Conservation (phyloP, 1,140 invertebrate species). For the Globodera ellingtonae region DNA sequence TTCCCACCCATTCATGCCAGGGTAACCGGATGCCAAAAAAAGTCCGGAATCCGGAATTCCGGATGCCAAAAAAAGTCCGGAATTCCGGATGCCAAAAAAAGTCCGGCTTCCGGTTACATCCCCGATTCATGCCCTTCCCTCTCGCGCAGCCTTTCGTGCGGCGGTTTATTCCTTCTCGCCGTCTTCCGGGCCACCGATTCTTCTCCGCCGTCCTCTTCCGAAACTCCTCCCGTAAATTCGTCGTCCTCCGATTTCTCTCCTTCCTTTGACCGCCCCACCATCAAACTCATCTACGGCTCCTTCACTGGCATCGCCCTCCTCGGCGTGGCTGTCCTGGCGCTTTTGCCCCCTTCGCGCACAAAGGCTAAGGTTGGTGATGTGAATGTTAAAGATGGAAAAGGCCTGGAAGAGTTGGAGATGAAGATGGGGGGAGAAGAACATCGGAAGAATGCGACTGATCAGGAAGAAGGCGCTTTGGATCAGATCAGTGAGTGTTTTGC, state of each 20-base stretch:
- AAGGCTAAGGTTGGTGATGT: not conserved
- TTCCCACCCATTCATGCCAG: too few relatives aligned
- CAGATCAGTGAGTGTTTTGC: conserved; percentile 3
- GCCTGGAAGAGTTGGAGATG: not conserved
- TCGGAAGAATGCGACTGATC: not conserved
- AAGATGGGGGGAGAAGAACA: not conserved
- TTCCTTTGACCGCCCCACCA: conserved; percentile 12
- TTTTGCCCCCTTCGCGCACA: conserved; percentile 14
- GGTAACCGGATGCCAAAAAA: too few relatives aligned
- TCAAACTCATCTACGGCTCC: conserved; percentile 26
- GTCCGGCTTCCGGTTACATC: too few relatives aligned
- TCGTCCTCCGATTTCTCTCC: not conserved
- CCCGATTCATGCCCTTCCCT: not conserved
- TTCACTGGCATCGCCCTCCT: conserved; percentile 33
- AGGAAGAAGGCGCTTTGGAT: not conserved
- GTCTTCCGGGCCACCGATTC: not conserved
- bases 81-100: too few relatives aligned
- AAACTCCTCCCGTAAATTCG: not conserved
- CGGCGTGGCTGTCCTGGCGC: conserved; percentile 23
- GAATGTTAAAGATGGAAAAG: not conserved
- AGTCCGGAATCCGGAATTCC: too few relatives aligned
- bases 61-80: too few relatives aligned
- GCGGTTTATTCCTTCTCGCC: conserved; percentile 18
- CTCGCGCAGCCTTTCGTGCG: conserved; percentile 19
- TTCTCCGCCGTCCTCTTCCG: not conserved